Conservation (phyloP, 2,797 vertebrate species). For the Sebastes dallii region DNA sequence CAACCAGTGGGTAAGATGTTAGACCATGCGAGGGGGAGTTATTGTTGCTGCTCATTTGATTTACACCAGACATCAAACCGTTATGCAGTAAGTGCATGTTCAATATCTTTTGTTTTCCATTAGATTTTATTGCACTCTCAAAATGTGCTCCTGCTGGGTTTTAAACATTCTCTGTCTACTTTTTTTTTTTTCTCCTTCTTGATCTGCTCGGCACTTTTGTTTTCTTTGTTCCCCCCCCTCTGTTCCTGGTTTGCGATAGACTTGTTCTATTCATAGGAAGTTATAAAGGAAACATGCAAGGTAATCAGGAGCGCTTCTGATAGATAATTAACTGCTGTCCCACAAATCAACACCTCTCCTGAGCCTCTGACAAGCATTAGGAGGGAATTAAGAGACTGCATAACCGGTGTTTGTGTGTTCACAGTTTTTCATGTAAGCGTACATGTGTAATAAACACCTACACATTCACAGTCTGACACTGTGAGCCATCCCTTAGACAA, state of each 20-base stretch:
- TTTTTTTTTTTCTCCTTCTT: neutral
- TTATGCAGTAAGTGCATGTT: neutral
- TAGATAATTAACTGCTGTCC: conserved; percentile 28
- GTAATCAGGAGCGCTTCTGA: conserved; percentile 20
- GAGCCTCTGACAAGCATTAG: neutral
- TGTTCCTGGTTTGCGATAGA: neutral
- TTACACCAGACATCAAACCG: neutral
- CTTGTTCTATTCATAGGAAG: conserved; percentile 8
- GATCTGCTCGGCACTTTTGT: neutral
- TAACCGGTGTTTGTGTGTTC: conserved; percentile 2
- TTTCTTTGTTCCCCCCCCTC: conserved; percentile 2
- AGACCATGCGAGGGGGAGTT: neutral
- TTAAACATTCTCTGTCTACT: neutral
- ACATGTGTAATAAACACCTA: neutral
- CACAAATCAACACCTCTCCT: conserved; percentile 13
- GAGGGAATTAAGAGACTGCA: neutral
- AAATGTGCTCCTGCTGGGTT: neutral
- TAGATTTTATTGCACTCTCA: neutral
- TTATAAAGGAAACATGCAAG: conserved; percentile 8
- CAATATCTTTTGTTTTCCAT: conserved; percentile 14
- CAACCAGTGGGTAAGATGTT: neutral
- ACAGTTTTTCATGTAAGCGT: too few relatives aligned
- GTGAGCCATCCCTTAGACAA: neutral
- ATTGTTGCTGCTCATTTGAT: neutral
- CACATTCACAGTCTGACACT: neutral